Percentiles rank a stretch among this genome's conserved stretches.
These are phyloP conservation scores for Reinhardtius hippoglossoides DNA, from an alignment of 2,113 vertebrate genomes.

Conservation along the genomic window DNA sequence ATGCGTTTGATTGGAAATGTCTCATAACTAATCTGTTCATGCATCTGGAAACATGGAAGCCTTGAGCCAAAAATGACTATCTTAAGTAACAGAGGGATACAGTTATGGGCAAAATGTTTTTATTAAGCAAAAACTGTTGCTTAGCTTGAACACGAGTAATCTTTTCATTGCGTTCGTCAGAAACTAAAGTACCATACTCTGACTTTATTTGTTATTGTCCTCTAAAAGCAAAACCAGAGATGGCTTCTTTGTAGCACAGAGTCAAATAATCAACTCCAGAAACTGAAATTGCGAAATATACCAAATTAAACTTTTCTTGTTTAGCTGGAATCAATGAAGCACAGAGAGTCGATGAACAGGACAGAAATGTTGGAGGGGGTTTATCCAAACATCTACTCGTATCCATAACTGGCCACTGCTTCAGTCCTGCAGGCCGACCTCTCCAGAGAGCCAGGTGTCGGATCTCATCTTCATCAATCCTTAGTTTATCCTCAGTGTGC, in stretches of 20 bases:
- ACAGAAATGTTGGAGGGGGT: conserved; percentile 45
- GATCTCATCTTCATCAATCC: conserved; percentile 63
- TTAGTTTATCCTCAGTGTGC: conserved; percentile 34
- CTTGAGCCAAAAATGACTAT: conserved; percentile 50
- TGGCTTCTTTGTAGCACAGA: conserved; percentile 1
- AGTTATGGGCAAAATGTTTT: conserved; percentile 36
- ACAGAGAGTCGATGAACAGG: conserved; percentile 18
- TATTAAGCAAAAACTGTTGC: conserved; percentile 28
- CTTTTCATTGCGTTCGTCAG: neutral
- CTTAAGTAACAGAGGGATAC: conserved; percentile 38
- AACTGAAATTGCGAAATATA: conserved; percentile 5
- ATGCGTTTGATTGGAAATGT: conserved; percentile 37
- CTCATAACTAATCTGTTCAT: conserved; percentile 32
- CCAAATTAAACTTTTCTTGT: conserved; percentile 4
- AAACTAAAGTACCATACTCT: neutral
- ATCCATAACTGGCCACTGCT: conserved; percentile 59
- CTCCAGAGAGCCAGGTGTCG: conserved; percentile 71
- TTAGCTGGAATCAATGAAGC: conserved; percentile 25
- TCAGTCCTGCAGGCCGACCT: conserved; percentile 51
- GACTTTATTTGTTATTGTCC: conserved; percentile 1
- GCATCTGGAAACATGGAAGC: conserved; percentile 44
- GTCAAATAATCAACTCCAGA: neutral
- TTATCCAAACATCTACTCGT: conserved; percentile 67
- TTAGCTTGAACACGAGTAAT: conserved; percentile 16
- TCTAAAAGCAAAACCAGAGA: conserved; percentile 9